Evolutionary conservation across 2,797 vertebrate genomes (phyloP), one percentile per base, ranked within the genome.

Genomic region (Hirundo rustica): DNA sequence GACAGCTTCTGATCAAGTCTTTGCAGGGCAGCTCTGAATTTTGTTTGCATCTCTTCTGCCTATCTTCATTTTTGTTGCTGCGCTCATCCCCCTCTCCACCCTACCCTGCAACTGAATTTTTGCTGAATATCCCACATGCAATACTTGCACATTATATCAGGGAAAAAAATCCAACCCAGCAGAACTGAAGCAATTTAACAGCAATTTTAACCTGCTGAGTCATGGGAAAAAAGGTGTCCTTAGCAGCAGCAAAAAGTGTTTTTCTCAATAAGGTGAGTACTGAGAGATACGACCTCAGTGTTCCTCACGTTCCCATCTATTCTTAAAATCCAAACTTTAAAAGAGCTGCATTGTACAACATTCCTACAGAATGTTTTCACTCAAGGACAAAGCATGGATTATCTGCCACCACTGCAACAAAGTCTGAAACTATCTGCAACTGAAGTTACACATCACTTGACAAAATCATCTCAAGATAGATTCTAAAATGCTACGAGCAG

Each of bases 131-230:
- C 42, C 22, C 76, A 84, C 48, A 38, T 72, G 73, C 66, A 81
- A 38, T 55, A 42, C 36, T 81, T 81, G 87, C 36, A 73, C 45
- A 34, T 51, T 53, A 23, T 81, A 93, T 58, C 54, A 58, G 70
- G 51, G 38, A 0, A 21, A 57, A 81, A 72, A 62, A n/a, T 22
- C 44, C 48, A 90, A 86, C 55, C 64, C 48, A 85, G 93, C 92
- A 94, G 81, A 95, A 95, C 55, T 61, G 68, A 91, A 92, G n/a
- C 44, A 65, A 92, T 65, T 89, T 71, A 91, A 60, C 65, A 83
- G 81, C 87, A 95, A 78, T 78, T 94, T 96, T 81, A 75, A 88
- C 60, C 54, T 79, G 89, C 92, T 92, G 95, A 95, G 67, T 90
- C 79, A 95, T n/a, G 23, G 55, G 85, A 23, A 93, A 93, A 93